Evolutionary conservation across 2,888 invertebrate species (phyloP), one percentile per base, ranked within the genome.

Genomic region (Drosophila putrida): DNA sequence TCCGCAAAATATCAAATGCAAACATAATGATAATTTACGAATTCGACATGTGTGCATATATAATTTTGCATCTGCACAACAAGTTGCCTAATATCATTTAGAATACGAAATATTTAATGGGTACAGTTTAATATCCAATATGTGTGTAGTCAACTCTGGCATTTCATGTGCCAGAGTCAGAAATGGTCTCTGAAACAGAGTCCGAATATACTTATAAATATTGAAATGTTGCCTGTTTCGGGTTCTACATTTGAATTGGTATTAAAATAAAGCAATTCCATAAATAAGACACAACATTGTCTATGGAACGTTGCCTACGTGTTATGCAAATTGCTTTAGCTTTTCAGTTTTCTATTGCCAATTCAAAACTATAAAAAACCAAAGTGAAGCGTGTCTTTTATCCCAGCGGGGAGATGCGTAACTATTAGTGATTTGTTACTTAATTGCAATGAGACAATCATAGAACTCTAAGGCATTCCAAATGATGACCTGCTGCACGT

Each of bases 61-160:
- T 20, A 38, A 46, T 20, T 41, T 43, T 11, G 44, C 44, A 50
- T 58, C 38, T 69, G 74, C 49, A 69, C 78, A 80, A 78, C 81
- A 79, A 75, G 78, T 82, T 80, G 25, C 64, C 36, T 64, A 49
- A 61, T 55, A 51, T 39, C 49, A 54, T 60, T 44, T 71, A 54
- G 65, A 57, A 65, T 54, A 35, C 59, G 39, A 71, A 59, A 53
- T 38, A 35, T 44, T 44, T 9, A 61, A 13, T 54, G 46, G 49
- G 38, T 6, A 27, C 27, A 39, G 28, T 20, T 63, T 53, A 35
- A 55, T 49, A 31, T 43, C 41, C 10, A 54, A 66, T 38, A 59
- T 64, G 71, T 75, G 70, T 25, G 28, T 38, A 49, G 64, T 85
- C 81, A 85, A 88, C 88, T 85, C 83, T 88, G 88, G 82, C 86